Conservation (phyloP, 2,113 vertebrate species). For the Herpailurus yagouaroundi region DNA sequence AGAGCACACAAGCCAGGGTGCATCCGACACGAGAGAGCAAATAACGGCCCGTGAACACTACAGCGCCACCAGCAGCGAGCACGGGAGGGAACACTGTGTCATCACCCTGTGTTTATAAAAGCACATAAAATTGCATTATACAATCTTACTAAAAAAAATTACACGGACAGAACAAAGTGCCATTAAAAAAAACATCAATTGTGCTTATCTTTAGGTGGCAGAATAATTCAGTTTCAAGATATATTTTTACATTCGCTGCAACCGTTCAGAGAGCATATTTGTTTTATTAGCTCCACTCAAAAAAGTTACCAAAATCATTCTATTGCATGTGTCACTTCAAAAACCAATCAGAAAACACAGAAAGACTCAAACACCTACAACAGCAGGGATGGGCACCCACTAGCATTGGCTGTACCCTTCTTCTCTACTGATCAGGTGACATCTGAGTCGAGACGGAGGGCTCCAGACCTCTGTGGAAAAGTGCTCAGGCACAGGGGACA, state of each 20-base stretch:
- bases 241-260: background rate
- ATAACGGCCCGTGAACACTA: accelerated
- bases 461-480: background rate
- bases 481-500: background rate
- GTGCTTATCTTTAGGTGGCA: background rate
- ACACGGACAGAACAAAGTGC: background rate
- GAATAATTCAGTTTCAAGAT: background rate
- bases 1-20: too few relatives aligned
- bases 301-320: background rate
- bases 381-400: accelerated
- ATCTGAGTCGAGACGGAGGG: background rate
- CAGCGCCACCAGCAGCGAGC: accelerated
- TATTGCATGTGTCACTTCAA: background rate
- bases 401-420: accelerated
- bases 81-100: accelerated
- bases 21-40: background rate
- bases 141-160: background rate
- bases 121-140: too few relatives aligned
- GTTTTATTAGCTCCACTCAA: background rate
- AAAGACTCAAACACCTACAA: background rate
- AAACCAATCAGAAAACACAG: background rate
- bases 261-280: background rate
- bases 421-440: background rate
- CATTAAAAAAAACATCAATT: background rate
- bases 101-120: background rate